phyloP scores from a whole-genome alignment of 2,113 vertebrate genomes.

The Clinocottus analis region DNA sequence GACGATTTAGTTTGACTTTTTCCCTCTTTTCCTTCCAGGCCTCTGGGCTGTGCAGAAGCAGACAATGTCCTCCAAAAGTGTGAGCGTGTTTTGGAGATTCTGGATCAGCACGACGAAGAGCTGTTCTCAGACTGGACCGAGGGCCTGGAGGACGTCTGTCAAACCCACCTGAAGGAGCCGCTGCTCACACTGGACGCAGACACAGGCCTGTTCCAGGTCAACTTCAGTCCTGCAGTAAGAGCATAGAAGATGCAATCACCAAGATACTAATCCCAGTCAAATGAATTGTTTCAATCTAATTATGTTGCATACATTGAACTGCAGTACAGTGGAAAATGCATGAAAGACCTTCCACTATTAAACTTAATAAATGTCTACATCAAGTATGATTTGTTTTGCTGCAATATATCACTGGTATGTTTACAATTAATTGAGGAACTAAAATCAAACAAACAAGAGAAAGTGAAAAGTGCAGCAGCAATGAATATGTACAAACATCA shows the following conservation, averaged over 20 bases:
- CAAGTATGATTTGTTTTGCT: background rate
- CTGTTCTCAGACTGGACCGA: slow-evolving; percentile 76
- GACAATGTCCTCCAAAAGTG: slow-evolving; percentile 80
- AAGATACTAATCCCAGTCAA: background rate
- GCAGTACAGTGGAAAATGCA: background rate
- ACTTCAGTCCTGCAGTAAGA: slow-evolving; percentile 84
- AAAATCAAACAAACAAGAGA: slow-evolving; percentile 3
- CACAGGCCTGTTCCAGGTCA: slow-evolving; percentile 72
- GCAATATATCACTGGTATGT: background rate
- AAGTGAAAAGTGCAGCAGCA: background rate
- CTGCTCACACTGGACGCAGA: slow-evolving; percentile 69
- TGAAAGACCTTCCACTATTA: background rate
- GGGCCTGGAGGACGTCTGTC: slow-evolving; percentile 74
- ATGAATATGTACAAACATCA: background rate
- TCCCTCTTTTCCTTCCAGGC: slow-evolving; percentile 52
- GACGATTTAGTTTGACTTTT: background rate
- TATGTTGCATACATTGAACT: background rate
- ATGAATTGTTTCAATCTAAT: background rate
- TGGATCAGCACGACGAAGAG: slow-evolving; percentile 79
- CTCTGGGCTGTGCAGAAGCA: slow-evolving; percentile 75
- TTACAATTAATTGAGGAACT: background rate
- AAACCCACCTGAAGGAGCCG: slow-evolving; percentile 77
- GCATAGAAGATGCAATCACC: background rate
- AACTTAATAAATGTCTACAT: background rate
- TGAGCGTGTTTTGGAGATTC: slow-evolving; percentile 77